phyloP scores from a whole-genome alignment of 2,797 vertebrate species.

The Galago senegalensis region DNA sequence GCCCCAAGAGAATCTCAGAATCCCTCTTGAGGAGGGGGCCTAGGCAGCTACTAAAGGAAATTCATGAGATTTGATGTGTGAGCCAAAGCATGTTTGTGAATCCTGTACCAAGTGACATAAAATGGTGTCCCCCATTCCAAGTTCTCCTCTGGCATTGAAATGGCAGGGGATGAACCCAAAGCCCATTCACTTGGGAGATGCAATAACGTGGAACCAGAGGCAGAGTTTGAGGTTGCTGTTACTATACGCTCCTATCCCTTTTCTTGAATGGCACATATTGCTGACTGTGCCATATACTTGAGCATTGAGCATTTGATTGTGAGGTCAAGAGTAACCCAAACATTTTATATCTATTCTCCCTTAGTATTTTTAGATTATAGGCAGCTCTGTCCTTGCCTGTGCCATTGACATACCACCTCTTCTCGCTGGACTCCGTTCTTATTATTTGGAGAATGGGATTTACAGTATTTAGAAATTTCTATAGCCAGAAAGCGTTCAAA shows the following conservation, averaged over 20 bases:
- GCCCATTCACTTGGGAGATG: neutral
- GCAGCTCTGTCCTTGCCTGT: neutral
- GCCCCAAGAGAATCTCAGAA: neutral
- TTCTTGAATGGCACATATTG: neutral
- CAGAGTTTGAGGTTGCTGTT: neutral
- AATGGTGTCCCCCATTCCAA: neutral
- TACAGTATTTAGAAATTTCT: slow-evolving; percentile 29
- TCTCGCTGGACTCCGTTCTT: neutral
- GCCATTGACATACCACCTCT: neutral
- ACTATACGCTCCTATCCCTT: neutral
- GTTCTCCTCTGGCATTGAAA: slow-evolving; percentile 4
- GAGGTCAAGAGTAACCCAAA: neutral
- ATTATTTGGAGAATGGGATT: slow-evolving; percentile 55
- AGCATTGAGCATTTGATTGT: neutral
- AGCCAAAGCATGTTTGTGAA: slow-evolving; percentile 15
- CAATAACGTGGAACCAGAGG: neutral
- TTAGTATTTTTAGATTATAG: slow-evolving; percentile 2
- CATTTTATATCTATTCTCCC: neutral
- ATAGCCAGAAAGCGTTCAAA: slow-evolving; percentile 56
- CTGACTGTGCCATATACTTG: neutral
- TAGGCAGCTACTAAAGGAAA: neutral
- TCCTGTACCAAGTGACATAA: neutral
- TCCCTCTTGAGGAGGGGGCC: neutral
- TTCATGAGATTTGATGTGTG: neutral
- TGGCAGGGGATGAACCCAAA: neutral